Conservation (phyloP, 2,888 invertebrate species). For the Drosophila sordidula region DNA sequence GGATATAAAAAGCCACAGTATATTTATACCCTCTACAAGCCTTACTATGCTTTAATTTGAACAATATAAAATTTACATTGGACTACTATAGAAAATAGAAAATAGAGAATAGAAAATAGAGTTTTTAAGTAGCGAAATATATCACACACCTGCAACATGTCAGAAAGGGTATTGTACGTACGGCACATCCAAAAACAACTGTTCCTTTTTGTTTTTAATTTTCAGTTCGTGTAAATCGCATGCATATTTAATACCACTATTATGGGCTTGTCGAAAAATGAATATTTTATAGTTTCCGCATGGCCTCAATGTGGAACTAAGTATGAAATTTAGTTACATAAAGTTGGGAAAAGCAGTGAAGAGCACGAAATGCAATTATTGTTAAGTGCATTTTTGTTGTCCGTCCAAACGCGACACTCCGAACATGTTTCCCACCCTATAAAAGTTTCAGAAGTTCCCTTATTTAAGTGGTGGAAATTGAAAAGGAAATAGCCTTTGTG, state of each 20-base stretch:
- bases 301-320: neutral
- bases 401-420: too few species aligned
- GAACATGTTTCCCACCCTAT: too few species aligned
- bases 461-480: too few species aligned
- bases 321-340: neutral
- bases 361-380: neutral
- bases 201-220: conserved; percentile 1
- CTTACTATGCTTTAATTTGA: too few species aligned
- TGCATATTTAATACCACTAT: conserved; percentile 10
- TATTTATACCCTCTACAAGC: too few species aligned
- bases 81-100: too few species aligned
- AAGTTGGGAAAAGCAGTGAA: neutral
- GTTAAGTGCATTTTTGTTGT: neutral
- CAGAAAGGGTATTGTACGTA: neutral
- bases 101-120: too few species aligned
- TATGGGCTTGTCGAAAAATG: conserved; percentile 3
- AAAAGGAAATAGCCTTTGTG: too few species aligned
- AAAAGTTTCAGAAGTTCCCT: too few species aligned
- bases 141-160: neutral
- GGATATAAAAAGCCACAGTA: too few species aligned
- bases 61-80: too few species aligned
- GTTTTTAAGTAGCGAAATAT: too few species aligned
- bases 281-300: conserved; percentile 10
- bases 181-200: neutral
- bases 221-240: neutral